Conservation (phyloP, 2,797 vertebrate genomes). For the Chaetodon trifasciatus region DNA sequence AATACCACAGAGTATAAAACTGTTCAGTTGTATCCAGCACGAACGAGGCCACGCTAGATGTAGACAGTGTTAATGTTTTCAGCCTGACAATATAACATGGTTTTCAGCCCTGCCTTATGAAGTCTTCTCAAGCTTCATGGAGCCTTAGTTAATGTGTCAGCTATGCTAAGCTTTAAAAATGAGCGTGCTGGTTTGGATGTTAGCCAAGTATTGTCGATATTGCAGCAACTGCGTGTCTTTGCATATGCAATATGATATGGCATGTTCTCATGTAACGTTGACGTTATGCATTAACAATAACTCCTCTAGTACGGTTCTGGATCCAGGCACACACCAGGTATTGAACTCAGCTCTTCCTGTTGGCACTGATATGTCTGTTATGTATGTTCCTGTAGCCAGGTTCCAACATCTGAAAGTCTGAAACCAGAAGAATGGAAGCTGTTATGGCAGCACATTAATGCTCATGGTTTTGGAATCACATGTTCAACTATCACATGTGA, state of each 20-base stretch:
- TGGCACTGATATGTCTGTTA: background rate
- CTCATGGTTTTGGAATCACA: background rate
- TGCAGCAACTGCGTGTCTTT: background rate
- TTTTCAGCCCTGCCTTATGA: background rate
- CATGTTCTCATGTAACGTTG: background rate
- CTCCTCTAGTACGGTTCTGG: background rate
- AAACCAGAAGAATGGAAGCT: background rate
- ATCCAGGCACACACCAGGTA: background rate
- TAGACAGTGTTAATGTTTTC: background rate
- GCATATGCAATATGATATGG: background rate
- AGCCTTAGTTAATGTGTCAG: slow-evolving; percentile 1
- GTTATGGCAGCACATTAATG: background rate
- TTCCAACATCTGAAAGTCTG: background rate
- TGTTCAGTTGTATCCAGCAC: background rate
- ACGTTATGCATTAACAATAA: background rate
- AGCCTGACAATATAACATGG: background rate
- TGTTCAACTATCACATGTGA: background rate
- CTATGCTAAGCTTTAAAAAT: background rate
- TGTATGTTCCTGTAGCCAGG: background rate
- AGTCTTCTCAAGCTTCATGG: background rate
- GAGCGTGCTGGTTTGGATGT: background rate
- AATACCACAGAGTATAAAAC: background rate
- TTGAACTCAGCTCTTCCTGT: background rate
- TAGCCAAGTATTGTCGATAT: background rate
- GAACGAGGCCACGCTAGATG: background rate